phyloP scores from a whole-genome alignment of 1,140 invertebrate genomes.

The Apolygus lucorum region DNA sequence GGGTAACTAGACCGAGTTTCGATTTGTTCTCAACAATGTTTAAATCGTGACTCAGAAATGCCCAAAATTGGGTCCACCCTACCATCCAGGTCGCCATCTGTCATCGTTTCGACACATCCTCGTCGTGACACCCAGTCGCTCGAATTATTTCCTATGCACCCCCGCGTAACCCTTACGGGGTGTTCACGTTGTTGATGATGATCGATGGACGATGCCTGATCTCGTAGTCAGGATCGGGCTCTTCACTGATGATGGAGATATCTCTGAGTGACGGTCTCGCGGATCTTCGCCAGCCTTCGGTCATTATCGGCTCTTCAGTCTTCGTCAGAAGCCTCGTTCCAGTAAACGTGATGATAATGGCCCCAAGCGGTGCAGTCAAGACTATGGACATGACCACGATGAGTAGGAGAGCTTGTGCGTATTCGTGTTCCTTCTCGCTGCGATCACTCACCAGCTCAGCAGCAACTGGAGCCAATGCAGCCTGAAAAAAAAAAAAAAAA shows the following conservation, averaged over 20 bases:
- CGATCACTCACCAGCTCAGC: constrained; percentile 51
- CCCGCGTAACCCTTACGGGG: not conserved
- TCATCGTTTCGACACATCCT: too few species aligned
- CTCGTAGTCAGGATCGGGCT: constrained; percentile 43
- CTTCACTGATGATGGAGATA: constrained; percentile 71
- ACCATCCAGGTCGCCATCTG: too few species aligned
- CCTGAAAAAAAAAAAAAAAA: too few species aligned
- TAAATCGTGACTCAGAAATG: too few species aligned
- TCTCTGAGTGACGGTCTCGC: constrained; percentile 69
- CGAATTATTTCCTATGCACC: too few species aligned
- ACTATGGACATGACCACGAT: constrained; percentile 82
- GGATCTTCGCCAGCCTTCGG: constrained; percentile 57
- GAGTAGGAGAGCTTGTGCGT: constrained; percentile 55
- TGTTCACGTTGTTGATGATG: not conserved
- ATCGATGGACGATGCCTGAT: constrained; percentile 37
- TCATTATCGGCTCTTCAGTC: constrained; percentile 38
- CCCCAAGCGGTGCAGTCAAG: constrained; percentile 81
- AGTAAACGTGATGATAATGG: constrained; percentile 72
- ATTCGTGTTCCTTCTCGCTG: constrained; percentile 37
- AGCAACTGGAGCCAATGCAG: constrained; percentile 68
- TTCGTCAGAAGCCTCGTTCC: constrained; percentile 67
- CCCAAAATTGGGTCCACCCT: too few species aligned
- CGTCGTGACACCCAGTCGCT: too few species aligned
- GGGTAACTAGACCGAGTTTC: too few species aligned
- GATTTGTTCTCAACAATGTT: too few species aligned